phyloP scores from a whole-genome alignment of 2,113 vertebrate species.

The Menura novaehollandiae region DNA sequence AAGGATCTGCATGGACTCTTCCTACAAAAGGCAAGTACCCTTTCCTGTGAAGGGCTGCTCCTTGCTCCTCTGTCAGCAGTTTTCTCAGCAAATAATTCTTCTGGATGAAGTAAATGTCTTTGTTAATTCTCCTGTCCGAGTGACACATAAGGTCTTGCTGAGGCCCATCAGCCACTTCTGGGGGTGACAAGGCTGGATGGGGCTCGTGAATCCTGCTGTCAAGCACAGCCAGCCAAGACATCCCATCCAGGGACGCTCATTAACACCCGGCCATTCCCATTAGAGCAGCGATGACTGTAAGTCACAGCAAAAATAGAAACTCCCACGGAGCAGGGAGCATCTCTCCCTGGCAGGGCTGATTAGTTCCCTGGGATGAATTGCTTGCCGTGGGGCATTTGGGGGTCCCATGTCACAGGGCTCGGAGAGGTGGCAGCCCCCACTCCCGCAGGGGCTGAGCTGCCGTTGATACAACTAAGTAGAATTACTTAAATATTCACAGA shows the following conservation, averaged over 20 bases:
- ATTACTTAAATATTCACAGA: slow-evolving; percentile 39
- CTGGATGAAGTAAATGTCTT: not conserved
- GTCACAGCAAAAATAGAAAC: not conserved
- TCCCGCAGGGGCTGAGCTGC: not conserved
- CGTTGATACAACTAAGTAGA: not conserved
- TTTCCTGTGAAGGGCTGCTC: not conserved
- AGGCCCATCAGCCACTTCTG: not conserved
- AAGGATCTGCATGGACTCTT: not conserved
- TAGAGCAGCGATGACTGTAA: not conserved
- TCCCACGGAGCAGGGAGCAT: not conserved
- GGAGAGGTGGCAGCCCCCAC: not conserved
- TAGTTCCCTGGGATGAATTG: not conserved
- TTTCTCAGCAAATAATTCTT: not conserved
- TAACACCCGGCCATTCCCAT: not conserved
- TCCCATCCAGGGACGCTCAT: not conserved
- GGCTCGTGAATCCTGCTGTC: not conserved
- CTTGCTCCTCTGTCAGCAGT: not conserved
- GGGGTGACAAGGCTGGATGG: not conserved
- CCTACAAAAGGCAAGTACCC: not conserved
- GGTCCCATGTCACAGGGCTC: not conserved
- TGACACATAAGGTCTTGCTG: not conserved
- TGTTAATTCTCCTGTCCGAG: not conserved
- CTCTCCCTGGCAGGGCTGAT: not conserved
- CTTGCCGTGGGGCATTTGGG: not conserved
- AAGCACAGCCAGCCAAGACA: not conserved